Conservation (phyloP, 2,113 vertebrate species). For the Lampris incognitus region DNA sequence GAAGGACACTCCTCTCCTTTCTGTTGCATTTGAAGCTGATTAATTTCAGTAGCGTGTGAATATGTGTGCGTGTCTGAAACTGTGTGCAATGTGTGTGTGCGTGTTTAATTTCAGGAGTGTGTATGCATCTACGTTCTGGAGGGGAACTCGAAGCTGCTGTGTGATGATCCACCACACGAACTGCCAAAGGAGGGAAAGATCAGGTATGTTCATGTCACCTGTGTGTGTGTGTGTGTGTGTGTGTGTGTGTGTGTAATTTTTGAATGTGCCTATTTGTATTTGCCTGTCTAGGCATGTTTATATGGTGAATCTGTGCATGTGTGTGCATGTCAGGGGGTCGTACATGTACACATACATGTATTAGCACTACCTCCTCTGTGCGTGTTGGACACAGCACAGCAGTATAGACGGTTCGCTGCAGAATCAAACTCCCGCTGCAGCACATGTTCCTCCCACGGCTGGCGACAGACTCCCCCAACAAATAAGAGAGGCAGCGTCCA, state of each 20-base stretch:
- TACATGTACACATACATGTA: too few relatives aligned
- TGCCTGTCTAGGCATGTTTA: constrained; percentile 5
- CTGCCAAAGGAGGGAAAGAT: constrained; percentile 87
- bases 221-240: constrained; percentile 25
- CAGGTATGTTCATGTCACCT: constrained; percentile 70
- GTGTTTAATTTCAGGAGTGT: constrained; percentile 83
- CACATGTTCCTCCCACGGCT: too few relatives aligned
- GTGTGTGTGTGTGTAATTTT: constrained; percentile 1
- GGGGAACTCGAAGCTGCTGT: constrained; percentile 83
- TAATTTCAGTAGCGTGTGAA: constrained; percentile 35
- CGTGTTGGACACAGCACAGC: too few relatives aligned
- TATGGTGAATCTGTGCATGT: constrained; percentile 6
- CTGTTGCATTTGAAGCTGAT: constrained; percentile 41
- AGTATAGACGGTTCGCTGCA: too few relatives aligned
- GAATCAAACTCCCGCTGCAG: too few relatives aligned
- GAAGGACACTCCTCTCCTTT: constrained; percentile 40
- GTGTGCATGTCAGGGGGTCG: not conserved
- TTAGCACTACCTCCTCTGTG: too few relatives aligned
- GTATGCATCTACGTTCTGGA: constrained; percentile 91
- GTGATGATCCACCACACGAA: constrained; percentile 88
- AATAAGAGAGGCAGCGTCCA: too few relatives aligned
- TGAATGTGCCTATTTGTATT: constrained; percentile 3
- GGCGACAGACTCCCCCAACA: too few relatives aligned
- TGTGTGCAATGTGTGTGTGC: constrained; percentile 14
- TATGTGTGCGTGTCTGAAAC: constrained; percentile 1